phyloP scores from a whole-genome alignment of 2,797 vertebrate species.

The Pempheris klunzingeri region DNA sequence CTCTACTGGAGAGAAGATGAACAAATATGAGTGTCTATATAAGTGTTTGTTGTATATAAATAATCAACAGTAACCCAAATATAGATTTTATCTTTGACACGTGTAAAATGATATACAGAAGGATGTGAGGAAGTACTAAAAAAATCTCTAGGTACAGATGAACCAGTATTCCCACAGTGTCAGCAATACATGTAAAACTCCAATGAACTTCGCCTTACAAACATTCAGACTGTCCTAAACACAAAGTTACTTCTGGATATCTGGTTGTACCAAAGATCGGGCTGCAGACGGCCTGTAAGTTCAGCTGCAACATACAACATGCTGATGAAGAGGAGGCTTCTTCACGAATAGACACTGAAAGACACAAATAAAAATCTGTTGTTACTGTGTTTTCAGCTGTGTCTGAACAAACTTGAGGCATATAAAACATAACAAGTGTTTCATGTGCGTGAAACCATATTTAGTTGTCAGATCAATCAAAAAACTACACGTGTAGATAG shows the following conservation, averaged over 20 bases:
- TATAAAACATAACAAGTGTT: not conserved
- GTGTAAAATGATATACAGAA: not conserved
- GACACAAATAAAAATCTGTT: conserved; percentile 45
- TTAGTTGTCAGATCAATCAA: not conserved
- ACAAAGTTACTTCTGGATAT: conserved; percentile 2
- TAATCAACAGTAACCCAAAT: not conserved
- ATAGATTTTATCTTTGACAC: not conserved
- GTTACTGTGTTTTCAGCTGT: not conserved
- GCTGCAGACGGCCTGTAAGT: not conserved
- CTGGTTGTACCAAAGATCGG: not conserved
- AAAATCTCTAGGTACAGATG: too few species aligned
- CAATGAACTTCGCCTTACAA: not conserved
- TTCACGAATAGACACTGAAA: conserved; percentile 72
- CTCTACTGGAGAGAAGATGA: conserved; percentile 68
- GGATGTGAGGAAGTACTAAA: not conserved
- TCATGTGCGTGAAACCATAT: not conserved
- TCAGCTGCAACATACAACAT: not conserved
- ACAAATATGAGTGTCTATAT: conserved; percentile 2
- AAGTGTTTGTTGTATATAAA: conserved; percentile 11
- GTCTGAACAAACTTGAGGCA: not conserved
- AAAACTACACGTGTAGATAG: not conserved
- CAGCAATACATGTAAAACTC: not conserved
- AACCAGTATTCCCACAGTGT: too few species aligned
- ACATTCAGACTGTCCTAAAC: not conserved
- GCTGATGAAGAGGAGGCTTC: not conserved